These are phyloP conservation scores for Lucifuga dentata DNA, from an alignment of 2,113 vertebrate genomes.

Conservation along the genomic window DNA sequence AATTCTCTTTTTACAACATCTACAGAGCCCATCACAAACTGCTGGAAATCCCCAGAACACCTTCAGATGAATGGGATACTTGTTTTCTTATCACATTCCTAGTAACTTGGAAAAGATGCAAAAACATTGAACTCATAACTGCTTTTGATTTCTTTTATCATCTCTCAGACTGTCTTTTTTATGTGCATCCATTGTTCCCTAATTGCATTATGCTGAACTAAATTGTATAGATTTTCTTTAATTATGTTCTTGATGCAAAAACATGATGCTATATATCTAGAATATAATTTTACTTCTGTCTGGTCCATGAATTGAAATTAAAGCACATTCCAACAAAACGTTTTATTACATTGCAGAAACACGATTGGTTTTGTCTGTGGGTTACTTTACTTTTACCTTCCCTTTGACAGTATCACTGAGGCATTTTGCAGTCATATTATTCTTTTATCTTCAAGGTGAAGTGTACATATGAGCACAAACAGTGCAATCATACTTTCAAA, in stretches of 20 bases:
- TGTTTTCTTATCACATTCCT: background rate
- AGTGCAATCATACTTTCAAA: conserved; percentile 39
- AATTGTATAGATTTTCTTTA: too few relatives aligned
- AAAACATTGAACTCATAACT: too few relatives aligned
- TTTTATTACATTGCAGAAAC: background rate
- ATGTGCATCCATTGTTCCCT: background rate
- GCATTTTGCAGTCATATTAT: conserved; percentile 5
- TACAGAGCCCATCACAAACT: background rate
- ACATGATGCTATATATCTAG: background rate
- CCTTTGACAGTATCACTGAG: background rate
- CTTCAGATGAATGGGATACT: background rate
- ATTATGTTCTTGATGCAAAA: background rate
- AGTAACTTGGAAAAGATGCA: too few relatives aligned
- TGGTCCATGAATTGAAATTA: background rate
- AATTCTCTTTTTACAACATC: conserved; percentile 6
- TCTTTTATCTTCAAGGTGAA: conserved; percentile 23
- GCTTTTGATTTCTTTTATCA: too few relatives aligned
- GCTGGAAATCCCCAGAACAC: background rate
- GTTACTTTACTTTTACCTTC: background rate
- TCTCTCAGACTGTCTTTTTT: background rate
- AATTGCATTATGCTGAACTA: too few relatives aligned
- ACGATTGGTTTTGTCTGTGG: background rate
- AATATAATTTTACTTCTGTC: background rate
- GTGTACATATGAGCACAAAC: conserved; percentile 33
- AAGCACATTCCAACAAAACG: background rate